These are phyloP conservation scores for Cynoglossus semilaevis DNA, from an alignment of 2,113 vertebrate species.

Conservation along the genomic window DNA sequence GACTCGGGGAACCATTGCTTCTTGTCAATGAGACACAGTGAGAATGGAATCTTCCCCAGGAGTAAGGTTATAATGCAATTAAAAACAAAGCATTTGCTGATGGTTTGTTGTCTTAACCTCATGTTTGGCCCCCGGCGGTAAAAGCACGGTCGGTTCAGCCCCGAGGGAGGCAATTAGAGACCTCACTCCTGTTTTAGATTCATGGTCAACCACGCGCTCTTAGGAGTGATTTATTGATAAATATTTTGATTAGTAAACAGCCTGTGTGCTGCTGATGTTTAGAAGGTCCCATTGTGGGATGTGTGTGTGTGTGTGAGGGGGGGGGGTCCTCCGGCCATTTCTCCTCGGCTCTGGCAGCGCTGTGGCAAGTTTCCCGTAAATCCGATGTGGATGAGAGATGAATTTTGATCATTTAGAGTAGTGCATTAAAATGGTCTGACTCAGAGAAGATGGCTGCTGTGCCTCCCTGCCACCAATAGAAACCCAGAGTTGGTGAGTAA, in stretches of 20 bases:
- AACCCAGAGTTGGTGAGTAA: too few species aligned
- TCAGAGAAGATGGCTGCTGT: constrained; percentile 23
- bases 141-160: constrained; percentile 3
- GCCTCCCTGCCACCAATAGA: constrained; percentile 11
- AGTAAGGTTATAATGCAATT: constrained; percentile 32
- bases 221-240: constrained; percentile 47
- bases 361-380: constrained; percentile 44
- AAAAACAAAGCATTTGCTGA: constrained; percentile 42
- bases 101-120: constrained; percentile 16
- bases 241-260: constrained; percentile 49
- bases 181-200: constrained; percentile 29
- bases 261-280: constrained; percentile 18
- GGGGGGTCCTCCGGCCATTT: constrained; percentile 39
- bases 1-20: constrained; percentile 5
- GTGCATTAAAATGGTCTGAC: constrained; percentile 43
- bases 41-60: constrained; percentile 17
- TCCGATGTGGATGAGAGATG: constrained; percentile 44
- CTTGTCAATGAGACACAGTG: constrained; percentile 3
- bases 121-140: constrained; percentile 16
- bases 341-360: constrained; percentile 46
- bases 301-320: background rate
- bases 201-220: constrained; percentile 47
- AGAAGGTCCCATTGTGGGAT: constrained; percentile 28
- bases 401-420: constrained; percentile 62
- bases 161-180: too few species aligned